Evolutionary conservation across 2,888 invertebrate genomes (phyloP).

Genomic region (Phragmatobia fuliginosa): DNA sequence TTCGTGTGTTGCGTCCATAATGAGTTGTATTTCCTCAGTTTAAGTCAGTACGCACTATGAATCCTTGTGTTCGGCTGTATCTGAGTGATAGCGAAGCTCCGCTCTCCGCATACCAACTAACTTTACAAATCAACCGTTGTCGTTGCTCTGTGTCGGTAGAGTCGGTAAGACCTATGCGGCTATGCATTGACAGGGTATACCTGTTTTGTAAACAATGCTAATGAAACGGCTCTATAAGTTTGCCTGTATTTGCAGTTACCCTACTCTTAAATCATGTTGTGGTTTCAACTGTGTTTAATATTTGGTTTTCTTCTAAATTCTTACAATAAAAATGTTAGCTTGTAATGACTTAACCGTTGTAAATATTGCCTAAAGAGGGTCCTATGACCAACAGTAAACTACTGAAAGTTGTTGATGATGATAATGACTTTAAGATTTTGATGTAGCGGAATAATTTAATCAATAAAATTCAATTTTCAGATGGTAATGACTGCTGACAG

Average conservation of each 20-base stretch:
- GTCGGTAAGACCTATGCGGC: conserved; percentile 30
- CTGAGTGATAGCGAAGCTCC: conserved; percentile 49
- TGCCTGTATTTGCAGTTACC: not conserved
- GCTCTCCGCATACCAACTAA: conserved; percentile 61
- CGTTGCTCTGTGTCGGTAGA: conserved; percentile 18
- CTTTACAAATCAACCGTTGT: conserved; percentile 55
- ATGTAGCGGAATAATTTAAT: not conserved
- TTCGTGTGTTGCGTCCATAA: conserved; percentile 52
- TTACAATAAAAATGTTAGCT: not conserved
- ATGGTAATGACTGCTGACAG: not conserved
- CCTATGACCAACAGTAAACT: too few species aligned
- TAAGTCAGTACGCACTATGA: conserved; percentile 57
- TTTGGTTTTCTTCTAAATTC: not conserved
- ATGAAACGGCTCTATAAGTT: not conserved
- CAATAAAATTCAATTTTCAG: not conserved
- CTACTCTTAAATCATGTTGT: not conserved
- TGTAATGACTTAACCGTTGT: too few species aligned
- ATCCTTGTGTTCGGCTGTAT: conserved; percentile 60
- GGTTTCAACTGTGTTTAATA: not conserved
- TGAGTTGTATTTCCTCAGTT: conserved; percentile 61
- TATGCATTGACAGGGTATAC: conserved; percentile 13
- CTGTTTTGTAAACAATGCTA: conserved; percentile 7
- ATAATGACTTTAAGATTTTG: too few species aligned
- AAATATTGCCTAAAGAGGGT: too few species aligned
- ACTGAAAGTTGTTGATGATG: too few species aligned